Conservation (phyloP, 2,888 invertebrate species). For the Chalcis sispes region DNA sequence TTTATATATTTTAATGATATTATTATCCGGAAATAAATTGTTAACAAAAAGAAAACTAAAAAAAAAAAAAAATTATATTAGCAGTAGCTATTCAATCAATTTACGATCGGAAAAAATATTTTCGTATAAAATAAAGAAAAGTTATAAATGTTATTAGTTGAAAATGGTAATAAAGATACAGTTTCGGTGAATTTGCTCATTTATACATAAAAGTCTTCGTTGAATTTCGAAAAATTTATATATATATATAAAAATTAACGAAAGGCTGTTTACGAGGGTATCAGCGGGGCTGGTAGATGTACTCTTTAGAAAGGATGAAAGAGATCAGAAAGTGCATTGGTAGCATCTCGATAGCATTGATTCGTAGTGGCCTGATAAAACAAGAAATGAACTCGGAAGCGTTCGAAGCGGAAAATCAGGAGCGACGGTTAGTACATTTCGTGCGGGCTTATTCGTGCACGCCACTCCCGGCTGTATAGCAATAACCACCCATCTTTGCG, state of each 20-base stretch:
- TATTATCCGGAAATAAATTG: too few relatives aligned
- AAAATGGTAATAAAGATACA: too few relatives aligned
- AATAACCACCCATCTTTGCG: not conserved
- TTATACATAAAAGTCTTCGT: too few relatives aligned
- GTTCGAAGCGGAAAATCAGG: constrained; percentile 46
- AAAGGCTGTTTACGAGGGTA: not conserved
- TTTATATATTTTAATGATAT: too few relatives aligned
- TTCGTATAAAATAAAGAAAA: too few relatives aligned
- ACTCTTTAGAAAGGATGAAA: constrained; percentile 13
- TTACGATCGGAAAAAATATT: too few relatives aligned
- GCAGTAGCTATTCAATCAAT: too few relatives aligned
- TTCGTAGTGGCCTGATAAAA: constrained; percentile 40
- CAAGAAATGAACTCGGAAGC: constrained; percentile 47
- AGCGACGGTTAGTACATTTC: constrained; percentile 51
- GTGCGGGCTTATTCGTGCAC: not conserved
- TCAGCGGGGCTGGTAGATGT: not conserved
- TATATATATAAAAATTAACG: constrained; percentile 1
- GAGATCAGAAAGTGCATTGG: constrained; percentile 27
- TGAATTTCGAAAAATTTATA: not conserved
- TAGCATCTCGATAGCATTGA: constrained; percentile 39
- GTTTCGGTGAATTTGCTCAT: too few relatives aligned
- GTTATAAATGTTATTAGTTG: too few relatives aligned
- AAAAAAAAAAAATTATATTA: too few relatives aligned
- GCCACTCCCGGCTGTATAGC: constrained; percentile 10
- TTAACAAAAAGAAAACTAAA: too few relatives aligned